phyloP scores from a whole-genome alignment of 2,888 invertebrate genomes.

The Meiosimyza decipiens region DNA sequence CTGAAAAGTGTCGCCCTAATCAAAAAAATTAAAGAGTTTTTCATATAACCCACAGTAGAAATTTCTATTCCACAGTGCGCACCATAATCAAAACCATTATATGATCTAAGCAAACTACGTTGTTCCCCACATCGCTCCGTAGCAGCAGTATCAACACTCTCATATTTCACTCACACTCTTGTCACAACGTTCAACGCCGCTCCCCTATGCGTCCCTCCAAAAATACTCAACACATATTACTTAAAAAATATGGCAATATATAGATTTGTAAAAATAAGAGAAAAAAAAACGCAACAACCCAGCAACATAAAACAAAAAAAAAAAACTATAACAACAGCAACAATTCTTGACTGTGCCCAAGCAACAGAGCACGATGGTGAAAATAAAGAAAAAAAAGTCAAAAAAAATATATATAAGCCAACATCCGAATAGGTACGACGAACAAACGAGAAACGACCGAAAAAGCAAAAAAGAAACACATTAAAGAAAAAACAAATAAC shows the following conservation, averaged over 20 bases:
- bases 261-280: slow-evolving; percentile 34
- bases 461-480: slow-evolving; percentile 26
- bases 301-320: slow-evolving; percentile 4
- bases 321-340: slow-evolving; percentile 22
- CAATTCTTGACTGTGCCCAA: slow-evolving; percentile 24
- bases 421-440: slow-evolving; percentile 17
- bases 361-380: slow-evolving; percentile 12
- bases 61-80: no score
- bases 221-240: no score
- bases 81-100: no score
- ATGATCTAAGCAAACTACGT: no score
- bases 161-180: no score
- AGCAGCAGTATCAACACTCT: no score
- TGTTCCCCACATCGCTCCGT: no score
- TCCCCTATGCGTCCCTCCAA: no score
- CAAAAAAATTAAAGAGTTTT: no score
- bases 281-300: slow-evolving; percentile 24
- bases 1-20: no score
- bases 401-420: not conserved
- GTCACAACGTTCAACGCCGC: no score
- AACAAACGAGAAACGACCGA: slow-evolving; percentile 16
- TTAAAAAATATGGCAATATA: slow-evolving; percentile 4
- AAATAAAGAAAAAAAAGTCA: slow-evolving; percentile 21
- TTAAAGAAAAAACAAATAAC: slow-evolving; percentile 31
- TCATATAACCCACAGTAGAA: no score